Evolutionary conservation across 2,113 vertebrate species (phyloP).

Genomic region (Pongo abelii): DNA sequence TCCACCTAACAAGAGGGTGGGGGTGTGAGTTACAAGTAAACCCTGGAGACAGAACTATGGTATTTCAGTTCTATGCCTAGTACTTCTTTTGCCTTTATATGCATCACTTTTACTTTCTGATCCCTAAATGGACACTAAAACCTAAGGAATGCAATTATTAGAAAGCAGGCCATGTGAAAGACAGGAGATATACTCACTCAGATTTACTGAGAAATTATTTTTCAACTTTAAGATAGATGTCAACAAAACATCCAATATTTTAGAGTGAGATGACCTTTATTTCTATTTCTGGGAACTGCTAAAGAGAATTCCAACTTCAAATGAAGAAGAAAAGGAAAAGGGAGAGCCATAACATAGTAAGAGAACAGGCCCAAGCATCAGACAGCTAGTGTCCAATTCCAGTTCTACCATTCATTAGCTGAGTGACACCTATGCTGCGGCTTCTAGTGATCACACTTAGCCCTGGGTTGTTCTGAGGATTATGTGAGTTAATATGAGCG

Average conservation of each 20-base stretch:
- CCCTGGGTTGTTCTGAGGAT: neutral
- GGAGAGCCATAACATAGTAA: accelerated
- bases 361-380: neutral
- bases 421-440: neutral
- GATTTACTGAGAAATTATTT: slow-evolving; percentile 17
- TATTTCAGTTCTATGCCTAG: neutral
- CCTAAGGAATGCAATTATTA: neutral
- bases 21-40: neutral
- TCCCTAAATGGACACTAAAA: neutral
- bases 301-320: neutral
- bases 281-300: neutral
- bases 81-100: slow-evolving; percentile 31
- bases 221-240: neutral
- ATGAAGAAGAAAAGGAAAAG: neutral
- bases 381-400: neutral
- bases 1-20: neutral
- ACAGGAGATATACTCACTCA: neutral
- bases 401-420: neutral
- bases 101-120: neutral
- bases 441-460: neutral
- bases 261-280: neutral
- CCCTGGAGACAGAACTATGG: neutral
- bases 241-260: neutral
- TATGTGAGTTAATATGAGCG: neutral
- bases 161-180: neutral